A percentile compares a stretch with the other conserved stretches of the same genome.
These are phyloP conservation scores for Peromyscus californicus DNA, from an alignment of 2,113 vertebrate species.

Conservation along the genomic window DNA sequence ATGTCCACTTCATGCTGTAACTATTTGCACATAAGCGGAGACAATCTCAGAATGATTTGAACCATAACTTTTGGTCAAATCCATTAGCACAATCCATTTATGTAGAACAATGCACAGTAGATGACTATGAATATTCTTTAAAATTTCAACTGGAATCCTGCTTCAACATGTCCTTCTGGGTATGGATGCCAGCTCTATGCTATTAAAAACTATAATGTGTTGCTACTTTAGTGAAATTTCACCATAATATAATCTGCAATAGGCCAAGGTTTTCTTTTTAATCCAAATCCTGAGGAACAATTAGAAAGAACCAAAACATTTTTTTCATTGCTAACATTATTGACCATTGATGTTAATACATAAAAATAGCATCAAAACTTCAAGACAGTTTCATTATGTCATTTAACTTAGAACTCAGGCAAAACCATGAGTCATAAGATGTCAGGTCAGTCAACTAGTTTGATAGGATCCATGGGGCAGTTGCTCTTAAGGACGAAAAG, in stretches of 20 bases:
- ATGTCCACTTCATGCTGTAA: constrained; percentile 33
- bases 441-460: not conserved
- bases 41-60: not conserved
- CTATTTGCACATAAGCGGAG: constrained; percentile 71
- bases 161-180: not conserved
- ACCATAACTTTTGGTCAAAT: constrained; percentile 68
- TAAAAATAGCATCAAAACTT: not conserved
- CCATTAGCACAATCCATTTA: constrained; percentile 67
- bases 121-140: not conserved
- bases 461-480: not conserved
- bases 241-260: not conserved
- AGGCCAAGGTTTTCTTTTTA: not conserved
- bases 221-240: not conserved
- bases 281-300: not conserved
- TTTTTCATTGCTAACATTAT: not conserved
- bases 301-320: not conserved
- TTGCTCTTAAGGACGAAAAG: not conserved
- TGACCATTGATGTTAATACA: not conserved
- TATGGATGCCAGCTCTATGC: not conserved
- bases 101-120: not conserved
- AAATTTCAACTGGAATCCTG: constrained; percentile 6
- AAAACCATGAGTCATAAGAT: not conserved
- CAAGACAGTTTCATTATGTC: not conserved
- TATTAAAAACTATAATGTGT: not conserved
- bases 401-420: not conserved